These are phyloP conservation scores for Drosophila rhopaloa DNA, from an alignment of 1,140 invertebrate species.

Conservation along the genomic window DNA sequence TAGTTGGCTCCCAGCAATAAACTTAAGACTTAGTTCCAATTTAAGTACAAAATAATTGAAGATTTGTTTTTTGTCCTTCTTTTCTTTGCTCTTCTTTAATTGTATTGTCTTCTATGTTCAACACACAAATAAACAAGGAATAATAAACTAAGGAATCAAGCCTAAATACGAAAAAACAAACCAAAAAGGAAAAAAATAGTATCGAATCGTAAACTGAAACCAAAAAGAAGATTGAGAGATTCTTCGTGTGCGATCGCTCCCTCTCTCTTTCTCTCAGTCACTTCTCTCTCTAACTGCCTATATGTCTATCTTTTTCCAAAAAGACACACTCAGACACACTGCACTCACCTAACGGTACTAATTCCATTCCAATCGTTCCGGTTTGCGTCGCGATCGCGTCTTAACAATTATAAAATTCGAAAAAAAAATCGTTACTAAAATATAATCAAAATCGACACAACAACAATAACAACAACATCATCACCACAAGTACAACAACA, in stretches of 20 bases:
- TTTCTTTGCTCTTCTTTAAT: conserved; percentile 58
- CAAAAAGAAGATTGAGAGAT: conserved; percentile 43
- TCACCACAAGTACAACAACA: conserved; percentile 31
- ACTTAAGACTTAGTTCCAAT: conserved; percentile 35
- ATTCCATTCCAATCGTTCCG: conserved; percentile 37
- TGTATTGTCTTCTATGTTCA: conserved; percentile 49
- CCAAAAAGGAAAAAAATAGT: conserved; percentile 1
- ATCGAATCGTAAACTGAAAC: conserved; percentile 7
- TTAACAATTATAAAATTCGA: conserved; percentile 36
- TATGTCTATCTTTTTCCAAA: conserved; percentile 32
- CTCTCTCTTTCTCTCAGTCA: conserved; percentile 14
- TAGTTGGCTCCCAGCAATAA: conserved; percentile 19
- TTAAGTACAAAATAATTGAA: conserved; percentile 48
- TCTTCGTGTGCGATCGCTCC: conserved; percentile 41
- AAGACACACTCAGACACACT: conserved; percentile 63
- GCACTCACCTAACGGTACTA: conserved; percentile 63
- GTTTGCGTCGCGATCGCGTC: conserved; percentile 39
- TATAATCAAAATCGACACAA: conserved; percentile 48
- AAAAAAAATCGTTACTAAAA: conserved; percentile 26
- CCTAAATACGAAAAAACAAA: conserved; percentile 24
- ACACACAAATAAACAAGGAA: conserved; percentile 35
- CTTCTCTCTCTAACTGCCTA: conserved; percentile 36
- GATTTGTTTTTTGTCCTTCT: conserved; percentile 51
- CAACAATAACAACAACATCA: conserved; percentile 40
- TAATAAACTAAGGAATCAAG: conserved; percentile 37